These are phyloP conservation scores for Hydrotaea cyrtoneurina DNA, from an alignment of 2,888 invertebrate genomes.

Conservation along the genomic window DNA sequence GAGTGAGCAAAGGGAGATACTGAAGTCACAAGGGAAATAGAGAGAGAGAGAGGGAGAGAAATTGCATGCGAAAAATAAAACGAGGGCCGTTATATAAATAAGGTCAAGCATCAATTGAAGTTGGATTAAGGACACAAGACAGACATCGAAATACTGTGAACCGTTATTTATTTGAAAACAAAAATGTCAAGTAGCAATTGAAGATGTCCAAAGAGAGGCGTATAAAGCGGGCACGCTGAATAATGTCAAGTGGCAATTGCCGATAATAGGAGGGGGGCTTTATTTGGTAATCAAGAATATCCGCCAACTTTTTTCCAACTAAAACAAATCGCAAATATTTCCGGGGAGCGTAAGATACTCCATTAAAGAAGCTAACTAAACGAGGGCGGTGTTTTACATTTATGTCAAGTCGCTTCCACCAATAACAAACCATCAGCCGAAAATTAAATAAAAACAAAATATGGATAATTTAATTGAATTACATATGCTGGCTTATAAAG, in stretches of 20 bases:
- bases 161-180: neutral
- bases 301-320: no score
- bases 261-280: neutral
- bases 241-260: constrained; percentile 19
- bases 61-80: neutral
- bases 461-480: constrained; percentile 13
- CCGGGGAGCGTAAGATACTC: no score
- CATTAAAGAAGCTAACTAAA: no score
- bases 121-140: no score
- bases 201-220: neutral
- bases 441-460: neutral
- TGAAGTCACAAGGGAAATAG: neutral
- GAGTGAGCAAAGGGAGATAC: no score
- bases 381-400: neutral
- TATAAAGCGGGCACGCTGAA: neutral
- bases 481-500: neutral
- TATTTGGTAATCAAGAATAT: no score
- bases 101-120: constrained; percentile 3
- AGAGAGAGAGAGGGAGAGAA: neutral
- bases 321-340: no score
- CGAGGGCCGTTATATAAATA: neutral
- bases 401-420: constrained; percentile 1
- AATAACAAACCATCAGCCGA: no score
- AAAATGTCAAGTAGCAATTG: neutral
- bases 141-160: neutral